phyloP scores from a whole-genome alignment of 2,888 invertebrate species.

The Cancer borealis region DNA sequence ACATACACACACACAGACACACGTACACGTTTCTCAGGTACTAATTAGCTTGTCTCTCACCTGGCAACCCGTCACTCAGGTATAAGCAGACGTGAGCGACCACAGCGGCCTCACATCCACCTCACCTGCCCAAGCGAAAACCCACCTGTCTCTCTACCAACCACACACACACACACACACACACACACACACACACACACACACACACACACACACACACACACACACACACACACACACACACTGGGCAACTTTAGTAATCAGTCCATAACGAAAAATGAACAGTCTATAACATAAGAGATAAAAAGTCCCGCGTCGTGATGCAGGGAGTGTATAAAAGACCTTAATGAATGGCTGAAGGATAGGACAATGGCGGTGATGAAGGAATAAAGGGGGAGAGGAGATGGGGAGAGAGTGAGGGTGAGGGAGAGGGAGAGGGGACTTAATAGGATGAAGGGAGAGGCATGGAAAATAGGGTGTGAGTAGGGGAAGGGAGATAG shows the following conservation, averaged over 20 bases:
- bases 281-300: not conserved
- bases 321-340: not conserved
- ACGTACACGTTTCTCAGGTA: not conserved
- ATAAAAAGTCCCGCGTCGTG: not conserved
- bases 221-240: slow-evolving; percentile 23
- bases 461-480: not conserved
- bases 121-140: not conserved
- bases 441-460: not conserved
- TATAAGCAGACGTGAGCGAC: not conserved
- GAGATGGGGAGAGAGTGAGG: not conserved
- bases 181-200: slow-evolving; percentile 43
- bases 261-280: slow-evolving; percentile 10
- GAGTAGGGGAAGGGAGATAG: no score
- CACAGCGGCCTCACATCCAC: not conserved
- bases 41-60: slow-evolving; percentile 12
- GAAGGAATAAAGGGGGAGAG: not conserved
- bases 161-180: not conserved
- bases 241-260: not conserved
- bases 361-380: not conserved
- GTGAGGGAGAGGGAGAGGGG: not conserved
- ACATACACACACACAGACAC: not conserved
- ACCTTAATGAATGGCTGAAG: slow-evolving; percentile 21
- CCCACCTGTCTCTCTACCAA: not conserved
- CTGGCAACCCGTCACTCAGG: slow-evolving; percentile 29
- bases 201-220: slow-evolving; percentile 41